Percentiles rank a stretch among this genome's conserved stretches.
Conservation (phyloP, 1,140 invertebrate species). For the Melitaea cinxia region DNA sequence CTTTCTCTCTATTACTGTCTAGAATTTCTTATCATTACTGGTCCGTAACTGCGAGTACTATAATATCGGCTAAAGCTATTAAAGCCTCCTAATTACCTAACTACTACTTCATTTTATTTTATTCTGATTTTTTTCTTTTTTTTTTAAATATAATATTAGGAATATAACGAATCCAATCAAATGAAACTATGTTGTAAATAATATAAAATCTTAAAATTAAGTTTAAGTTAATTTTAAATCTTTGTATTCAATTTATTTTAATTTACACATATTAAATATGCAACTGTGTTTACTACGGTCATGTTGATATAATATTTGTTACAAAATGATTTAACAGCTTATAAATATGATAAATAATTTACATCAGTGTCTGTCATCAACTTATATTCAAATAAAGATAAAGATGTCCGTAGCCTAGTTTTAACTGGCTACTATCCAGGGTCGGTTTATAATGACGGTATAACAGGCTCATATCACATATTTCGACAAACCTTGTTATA, state of each 20-base stretch:
- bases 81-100: background rate
- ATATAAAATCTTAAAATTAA: too few species aligned
- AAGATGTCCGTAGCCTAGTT: slow-evolving; percentile 36
- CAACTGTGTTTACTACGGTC: background rate
- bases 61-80: background rate
- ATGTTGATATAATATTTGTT: background rate
- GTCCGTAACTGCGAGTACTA: background rate
- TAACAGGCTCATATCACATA: slow-evolving; percentile 29
- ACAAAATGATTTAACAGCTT: background rate
- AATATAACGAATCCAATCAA: too few species aligned
- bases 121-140: too few species aligned
- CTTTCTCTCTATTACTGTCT: slow-evolving; percentile 39
- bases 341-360: slow-evolving; percentile 1
- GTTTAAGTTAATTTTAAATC: too few species aligned
- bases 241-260: too few species aligned
- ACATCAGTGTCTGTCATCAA: background rate
- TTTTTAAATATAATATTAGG: too few species aligned
- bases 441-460: slow-evolving; percentile 32
- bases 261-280: too few species aligned
- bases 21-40: slow-evolving; percentile 13
- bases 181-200: too few species aligned
- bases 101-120: too few species aligned
- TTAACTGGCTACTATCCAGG: slow-evolving; percentile 42
- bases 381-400: background rate
- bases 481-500: slow-evolving; percentile 11